phyloP scores from a whole-genome alignment of 2,797 vertebrate genomes.

The Linurgus olivaceus region DNA sequence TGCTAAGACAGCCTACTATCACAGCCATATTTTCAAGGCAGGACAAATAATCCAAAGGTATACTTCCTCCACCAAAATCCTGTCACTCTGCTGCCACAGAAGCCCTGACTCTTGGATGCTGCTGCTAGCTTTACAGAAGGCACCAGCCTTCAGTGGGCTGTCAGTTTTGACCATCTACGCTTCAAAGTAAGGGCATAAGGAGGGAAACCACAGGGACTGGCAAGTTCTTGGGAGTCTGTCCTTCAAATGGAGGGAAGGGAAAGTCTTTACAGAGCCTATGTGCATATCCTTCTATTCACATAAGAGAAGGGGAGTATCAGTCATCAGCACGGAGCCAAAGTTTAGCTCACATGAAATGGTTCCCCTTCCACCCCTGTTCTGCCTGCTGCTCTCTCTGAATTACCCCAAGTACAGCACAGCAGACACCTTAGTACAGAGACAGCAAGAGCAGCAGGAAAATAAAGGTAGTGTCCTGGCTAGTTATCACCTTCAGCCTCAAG shows the following conservation, averaged over 20 bases:
- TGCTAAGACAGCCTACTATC: not conserved
- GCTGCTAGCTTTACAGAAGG: not conserved
- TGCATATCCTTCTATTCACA: not conserved
- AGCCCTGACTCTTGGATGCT: not conserved
- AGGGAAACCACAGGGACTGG: not conserved
- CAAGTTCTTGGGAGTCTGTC: not conserved
- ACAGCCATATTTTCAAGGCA: not conserved
- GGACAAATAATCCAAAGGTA: not conserved
- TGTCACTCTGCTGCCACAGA: not conserved
- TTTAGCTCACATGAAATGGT: rapidly evolving
- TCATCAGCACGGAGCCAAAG: not conserved
- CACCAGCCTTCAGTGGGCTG: not conserved
- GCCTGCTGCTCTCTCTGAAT: not conserved
- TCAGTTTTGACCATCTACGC: not conserved
- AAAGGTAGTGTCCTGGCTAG: not conserved
- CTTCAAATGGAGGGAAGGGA: not conserved
- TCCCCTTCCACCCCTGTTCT: not conserved
- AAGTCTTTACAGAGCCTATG: not conserved
- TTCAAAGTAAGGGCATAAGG: not conserved
- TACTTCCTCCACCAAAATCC: not conserved
- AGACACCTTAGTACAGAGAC: rapidly evolving
- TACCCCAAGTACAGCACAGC: not conserved
- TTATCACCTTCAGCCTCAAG: not conserved
- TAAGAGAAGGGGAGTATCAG: not conserved
- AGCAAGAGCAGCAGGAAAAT: not conserved